These are phyloP conservation scores for Megalops atlanticus DNA, from an alignment of 2,113 vertebrate species.

Conservation along the genomic window DNA sequence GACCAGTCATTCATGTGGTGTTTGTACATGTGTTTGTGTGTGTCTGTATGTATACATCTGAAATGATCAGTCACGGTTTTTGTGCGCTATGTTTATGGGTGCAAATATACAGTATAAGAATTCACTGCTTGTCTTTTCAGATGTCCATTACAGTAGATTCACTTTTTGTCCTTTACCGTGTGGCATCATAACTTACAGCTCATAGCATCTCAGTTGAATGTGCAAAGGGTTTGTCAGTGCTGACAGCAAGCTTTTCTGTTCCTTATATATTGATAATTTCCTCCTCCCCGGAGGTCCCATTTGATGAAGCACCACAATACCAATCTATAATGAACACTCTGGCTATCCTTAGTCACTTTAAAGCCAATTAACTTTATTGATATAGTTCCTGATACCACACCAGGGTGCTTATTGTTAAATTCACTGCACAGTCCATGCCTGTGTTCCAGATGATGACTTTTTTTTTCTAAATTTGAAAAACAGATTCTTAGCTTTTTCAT, in stretches of 20 bases:
- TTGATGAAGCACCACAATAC: slow-evolving; percentile 39
- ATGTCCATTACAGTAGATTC: neutral
- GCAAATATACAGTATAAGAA: no score
- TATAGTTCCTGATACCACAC: slow-evolving; percentile 29
- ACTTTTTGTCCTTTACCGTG: neutral
- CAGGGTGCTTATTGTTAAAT: slow-evolving; percentile 13
- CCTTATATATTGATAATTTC: slow-evolving; percentile 34
- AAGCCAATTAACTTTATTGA: slow-evolving; percentile 46
- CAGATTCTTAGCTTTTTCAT: neutral
- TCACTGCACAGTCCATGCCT: slow-evolving; percentile 7
- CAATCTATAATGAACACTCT: slow-evolving; percentile 35
- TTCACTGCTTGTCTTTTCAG: neutral
- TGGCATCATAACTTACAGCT: no score
- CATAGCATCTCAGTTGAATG: neutral
- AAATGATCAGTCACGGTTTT: no score
- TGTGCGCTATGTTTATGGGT: no score
- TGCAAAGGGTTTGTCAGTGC: neutral
- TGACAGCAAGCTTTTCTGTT: slow-evolving; percentile 1
- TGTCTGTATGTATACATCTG: no score
- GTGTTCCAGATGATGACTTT: slow-evolving; percentile 14
- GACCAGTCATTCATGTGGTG: no score
- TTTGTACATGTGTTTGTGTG: no score
- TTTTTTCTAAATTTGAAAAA: neutral
- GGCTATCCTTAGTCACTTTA: slow-evolving; percentile 28
- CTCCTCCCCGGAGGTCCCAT: neutral